phyloP scores from a whole-genome alignment of 2,888 invertebrate genomes.

The Agrotis segetum region DNA sequence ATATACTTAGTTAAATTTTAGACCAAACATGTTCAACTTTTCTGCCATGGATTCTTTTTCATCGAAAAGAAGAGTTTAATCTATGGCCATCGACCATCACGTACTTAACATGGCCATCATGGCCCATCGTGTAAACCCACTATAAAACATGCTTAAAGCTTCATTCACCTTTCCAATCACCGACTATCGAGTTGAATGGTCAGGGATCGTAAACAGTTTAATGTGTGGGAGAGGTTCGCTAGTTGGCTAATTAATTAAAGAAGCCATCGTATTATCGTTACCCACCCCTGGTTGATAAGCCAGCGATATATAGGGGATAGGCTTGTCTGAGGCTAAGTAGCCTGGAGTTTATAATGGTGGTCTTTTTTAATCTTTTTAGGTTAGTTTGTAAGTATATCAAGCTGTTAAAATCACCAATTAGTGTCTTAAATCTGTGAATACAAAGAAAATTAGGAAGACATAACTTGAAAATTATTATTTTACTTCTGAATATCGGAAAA shows the following conservation, averaged over 20 bases:
- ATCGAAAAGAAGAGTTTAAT: background rate
- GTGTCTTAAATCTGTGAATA: background rate
- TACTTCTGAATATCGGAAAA: background rate
- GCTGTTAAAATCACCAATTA: background rate
- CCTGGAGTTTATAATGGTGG: conserved; percentile 37
- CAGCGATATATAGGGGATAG: conserved; percentile 60
- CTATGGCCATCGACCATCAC: background rate
- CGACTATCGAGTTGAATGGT: conserved; percentile 62
- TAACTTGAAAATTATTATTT: background rate
- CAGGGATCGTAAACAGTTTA: conserved; percentile 85
- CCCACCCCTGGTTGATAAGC: conserved; percentile 75
- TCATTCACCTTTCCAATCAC: conserved; percentile 62
- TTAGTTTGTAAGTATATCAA: background rate
- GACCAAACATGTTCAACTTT: no score
- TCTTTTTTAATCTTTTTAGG: background rate
- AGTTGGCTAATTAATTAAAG: conserved; percentile 87
- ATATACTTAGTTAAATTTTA: no score
- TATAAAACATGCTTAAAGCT: conserved; percentile 55
- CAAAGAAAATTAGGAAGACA: background rate
- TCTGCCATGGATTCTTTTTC: no score
- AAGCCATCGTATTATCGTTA: conserved; percentile 79
- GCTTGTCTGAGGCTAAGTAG: conserved; percentile 51
- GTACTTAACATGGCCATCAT: conserved; percentile 24
- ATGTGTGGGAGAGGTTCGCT: conserved; percentile 84
- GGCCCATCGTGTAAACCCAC: conserved; percentile 45